A percentile compares a stretch with the other conserved stretches of the same genome.
These are phyloP conservation scores for Protaetia brevitarsis DNA, from an alignment of 1,140 invertebrate genomes.

Conservation along the genomic window DNA sequence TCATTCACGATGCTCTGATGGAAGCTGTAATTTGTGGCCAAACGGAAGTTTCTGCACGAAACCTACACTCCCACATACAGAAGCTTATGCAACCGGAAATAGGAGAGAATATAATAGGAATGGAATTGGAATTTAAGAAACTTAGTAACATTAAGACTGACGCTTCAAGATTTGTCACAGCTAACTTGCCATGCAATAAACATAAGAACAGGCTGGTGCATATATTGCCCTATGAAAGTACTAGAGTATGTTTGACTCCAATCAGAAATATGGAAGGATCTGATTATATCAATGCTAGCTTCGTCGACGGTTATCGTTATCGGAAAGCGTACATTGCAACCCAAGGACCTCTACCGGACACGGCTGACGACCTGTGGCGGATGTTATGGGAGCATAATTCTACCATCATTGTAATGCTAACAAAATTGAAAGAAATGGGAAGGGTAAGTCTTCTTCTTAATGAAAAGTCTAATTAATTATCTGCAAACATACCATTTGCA, in stretches of 20 bases:
- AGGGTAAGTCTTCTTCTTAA: constrained; percentile 67
- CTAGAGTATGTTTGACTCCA: constrained; percentile 89
- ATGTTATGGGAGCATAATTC: constrained; percentile 99
- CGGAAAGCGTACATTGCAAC: constrained; percentile 96
- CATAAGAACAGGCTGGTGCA: constrained; percentile 97
- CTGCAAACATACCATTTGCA: constrained; percentile 45
- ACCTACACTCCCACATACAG: constrained; percentile 91
- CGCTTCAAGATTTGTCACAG: constrained; percentile 90
- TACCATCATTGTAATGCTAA: constrained; percentile 98
- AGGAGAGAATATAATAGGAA: constrained; percentile 87
- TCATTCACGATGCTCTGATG: constrained; percentile 95
- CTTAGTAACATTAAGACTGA: constrained; percentile 92
- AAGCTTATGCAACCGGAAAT: constrained; percentile 79
- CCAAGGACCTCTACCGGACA: constrained; percentile 93
- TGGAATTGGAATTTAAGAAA: constrained; percentile 99
- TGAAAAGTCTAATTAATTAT: no score
- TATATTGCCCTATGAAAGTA: constrained; percentile 95
- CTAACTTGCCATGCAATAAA: constrained; percentile 95
- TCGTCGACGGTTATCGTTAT: constrained; percentile 92
- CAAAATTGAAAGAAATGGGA: constrained; percentile 96
- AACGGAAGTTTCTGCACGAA: constrained; percentile 90
- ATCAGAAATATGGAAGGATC: constrained; percentile 90
- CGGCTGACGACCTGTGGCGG: constrained; percentile 97
- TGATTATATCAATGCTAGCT: constrained; percentile 98
- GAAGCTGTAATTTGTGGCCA: constrained; percentile 94